Percentiles rank a stretch among this genome's conserved stretches.
phyloP scores from a whole-genome alignment of 1,140 invertebrate genomes.

The Zaprionus ghesquierei region DNA sequence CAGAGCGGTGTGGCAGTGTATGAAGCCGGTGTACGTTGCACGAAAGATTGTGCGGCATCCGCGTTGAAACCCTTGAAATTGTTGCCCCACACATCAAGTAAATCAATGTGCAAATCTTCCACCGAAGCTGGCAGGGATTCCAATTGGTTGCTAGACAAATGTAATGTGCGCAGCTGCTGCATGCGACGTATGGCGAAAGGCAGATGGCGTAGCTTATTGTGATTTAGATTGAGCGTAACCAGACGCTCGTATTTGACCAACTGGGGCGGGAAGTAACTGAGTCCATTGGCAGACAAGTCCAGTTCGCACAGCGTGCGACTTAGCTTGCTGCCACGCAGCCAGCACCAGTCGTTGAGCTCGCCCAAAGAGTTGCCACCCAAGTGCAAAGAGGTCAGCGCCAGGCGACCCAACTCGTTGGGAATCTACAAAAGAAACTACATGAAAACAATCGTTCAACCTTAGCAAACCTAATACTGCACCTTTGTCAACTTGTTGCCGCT shows the following conservation, averaged over 20 bases:
- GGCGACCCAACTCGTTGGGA: constrained; percentile 88
- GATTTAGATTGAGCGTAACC: constrained; percentile 85
- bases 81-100: constrained; percentile 78
- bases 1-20: constrained; percentile 48
- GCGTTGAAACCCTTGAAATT: constrained; percentile 58
- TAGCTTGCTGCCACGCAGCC: constrained; percentile 85
- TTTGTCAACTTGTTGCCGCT: constrained; percentile 89
- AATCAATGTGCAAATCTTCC: constrained; percentile 61
- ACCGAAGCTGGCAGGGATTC: constrained; percentile 82
- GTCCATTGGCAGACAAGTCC: constrained; percentile 70
- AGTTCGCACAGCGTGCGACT: constrained; percentile 56
- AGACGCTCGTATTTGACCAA: constrained; percentile 83
- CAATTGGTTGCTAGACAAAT: constrained; percentile 84
- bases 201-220: constrained; percentile 85
- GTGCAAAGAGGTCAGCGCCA: constrained; percentile 87
- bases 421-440: constrained; percentile 77
- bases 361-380: constrained; percentile 89
- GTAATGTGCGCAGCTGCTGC: constrained; percentile 83
- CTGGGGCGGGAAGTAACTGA: constrained; percentile 62
- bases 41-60: constrained; percentile 29
- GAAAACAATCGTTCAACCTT: background rate
- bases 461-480: constrained; percentile 16
- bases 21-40: background rate
- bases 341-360: constrained; percentile 85
- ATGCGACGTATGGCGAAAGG: constrained; percentile 86